Evolutionary conservation across 2,888 invertebrate species (phyloP).

Genomic region (Tryphoninae sp.): DNA sequence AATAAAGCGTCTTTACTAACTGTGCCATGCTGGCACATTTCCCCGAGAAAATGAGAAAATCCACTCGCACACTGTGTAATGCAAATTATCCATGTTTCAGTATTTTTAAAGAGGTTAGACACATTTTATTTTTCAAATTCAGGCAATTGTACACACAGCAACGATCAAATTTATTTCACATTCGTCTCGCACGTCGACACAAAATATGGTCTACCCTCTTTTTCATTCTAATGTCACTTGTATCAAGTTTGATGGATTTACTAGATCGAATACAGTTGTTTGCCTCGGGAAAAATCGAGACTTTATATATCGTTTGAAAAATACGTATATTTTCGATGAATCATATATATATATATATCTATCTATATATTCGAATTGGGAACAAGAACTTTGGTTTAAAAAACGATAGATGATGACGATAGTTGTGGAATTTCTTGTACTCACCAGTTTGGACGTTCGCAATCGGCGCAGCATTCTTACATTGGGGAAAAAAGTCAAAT

Average conservation of each 20-base stretch:
- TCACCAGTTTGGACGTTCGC: conserved; percentile 71
- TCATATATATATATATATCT: too few species aligned
- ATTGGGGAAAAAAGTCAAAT: conserved; percentile 39
- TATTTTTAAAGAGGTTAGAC: conserved; percentile 14
- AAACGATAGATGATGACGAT: neutral
- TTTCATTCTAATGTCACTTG: neutral
- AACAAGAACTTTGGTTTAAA: neutral
- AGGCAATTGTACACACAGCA: neutral
- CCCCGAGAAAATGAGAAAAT: conserved; percentile 20
- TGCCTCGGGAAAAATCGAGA: neutral
- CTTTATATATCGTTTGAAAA: neutral
- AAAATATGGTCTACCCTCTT: neutral
- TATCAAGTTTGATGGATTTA: too few species aligned
- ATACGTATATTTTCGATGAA: too few species aligned
- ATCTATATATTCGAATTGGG: neutral
- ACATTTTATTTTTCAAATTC: conserved; percentile 29
- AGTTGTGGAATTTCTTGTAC: conserved; percentile 57
- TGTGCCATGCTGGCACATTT: conserved; percentile 41
- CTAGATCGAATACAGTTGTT: too few species aligned
- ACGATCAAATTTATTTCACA: neutral
- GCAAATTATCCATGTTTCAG: neutral
- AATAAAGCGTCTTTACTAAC: conserved; percentile 57
- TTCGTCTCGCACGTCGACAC: neutral
- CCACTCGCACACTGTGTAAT: neutral
- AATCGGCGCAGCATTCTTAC: conserved; percentile 72